Percentiles rank a stretch among this genome's conserved stretches.
These are phyloP conservation scores for Bos indicus DNA, from an alignment of 2,113 vertebrate genomes.

Conservation along the genomic window DNA sequence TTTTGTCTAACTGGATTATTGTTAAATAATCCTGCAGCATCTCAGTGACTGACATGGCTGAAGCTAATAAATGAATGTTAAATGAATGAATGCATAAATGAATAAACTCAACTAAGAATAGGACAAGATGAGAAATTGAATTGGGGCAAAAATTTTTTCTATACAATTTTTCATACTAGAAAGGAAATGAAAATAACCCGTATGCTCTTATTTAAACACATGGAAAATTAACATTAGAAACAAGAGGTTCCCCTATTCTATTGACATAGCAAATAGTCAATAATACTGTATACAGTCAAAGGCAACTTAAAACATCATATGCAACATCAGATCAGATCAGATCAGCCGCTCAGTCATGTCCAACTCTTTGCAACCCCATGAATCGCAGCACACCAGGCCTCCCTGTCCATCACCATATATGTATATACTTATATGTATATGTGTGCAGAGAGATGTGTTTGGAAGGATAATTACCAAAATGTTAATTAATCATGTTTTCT, in stretches of 20 bases:
- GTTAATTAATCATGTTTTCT: background rate
- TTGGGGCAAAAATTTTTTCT: background rate
- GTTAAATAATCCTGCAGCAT: background rate
- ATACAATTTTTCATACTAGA: background rate
- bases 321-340: background rate
- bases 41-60: background rate
- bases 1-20: background rate
- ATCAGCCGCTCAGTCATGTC: no score
- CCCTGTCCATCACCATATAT: no score
- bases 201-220: background rate
- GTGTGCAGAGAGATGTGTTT: background rate
- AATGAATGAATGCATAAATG: background rate
- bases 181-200: background rate
- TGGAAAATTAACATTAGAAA: background rate
- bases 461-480: background rate
- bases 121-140: background rate
- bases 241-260: background rate
- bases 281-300: background rate
- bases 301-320: background rate
- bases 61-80: background rate
- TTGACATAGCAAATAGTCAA: background rate
- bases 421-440: background rate
- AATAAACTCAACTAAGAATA: background rate
- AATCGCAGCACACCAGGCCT: no score
- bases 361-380: no score